A percentile compares a stretch with the other conserved stretches of the same genome.
phyloP scores from a whole-genome alignment of 2,888 invertebrate genomes.

The Isotomurus palustris region DNA sequence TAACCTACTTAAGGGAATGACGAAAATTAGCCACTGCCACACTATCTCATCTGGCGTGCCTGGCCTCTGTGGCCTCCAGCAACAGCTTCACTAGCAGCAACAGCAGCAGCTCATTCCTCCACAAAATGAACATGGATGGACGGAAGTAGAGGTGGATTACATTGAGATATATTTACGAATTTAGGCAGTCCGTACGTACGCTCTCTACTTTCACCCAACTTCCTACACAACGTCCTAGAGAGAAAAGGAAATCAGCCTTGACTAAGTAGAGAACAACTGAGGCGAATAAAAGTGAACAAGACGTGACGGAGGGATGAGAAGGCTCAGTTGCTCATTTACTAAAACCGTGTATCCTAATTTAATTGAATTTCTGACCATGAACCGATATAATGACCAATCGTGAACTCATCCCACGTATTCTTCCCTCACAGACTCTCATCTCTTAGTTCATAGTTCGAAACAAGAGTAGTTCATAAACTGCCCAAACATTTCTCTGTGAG shows the following conservation, averaged over 20 bases:
- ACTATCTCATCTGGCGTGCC: neutral
- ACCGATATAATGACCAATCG: constrained; percentile 27
- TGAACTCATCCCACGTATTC: constrained; percentile 29
- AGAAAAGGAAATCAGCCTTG: constrained; percentile 8
- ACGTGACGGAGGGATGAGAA: constrained; percentile 8
- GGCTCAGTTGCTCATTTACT: constrained; percentile 37
- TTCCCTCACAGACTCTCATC: neutral
- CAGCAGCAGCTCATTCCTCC: too few relatives aligned
- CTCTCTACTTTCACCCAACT: too few relatives aligned
- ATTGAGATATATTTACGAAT: too few relatives aligned
- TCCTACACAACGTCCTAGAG: too few relatives aligned
- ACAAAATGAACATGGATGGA: too few relatives aligned
- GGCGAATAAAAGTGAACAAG: constrained; percentile 12
- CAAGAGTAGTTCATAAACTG: neutral
- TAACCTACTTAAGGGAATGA: neutral
- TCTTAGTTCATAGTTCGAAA: too few relatives aligned
- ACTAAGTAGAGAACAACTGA: constrained; percentile 9
- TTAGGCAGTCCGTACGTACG: too few relatives aligned
- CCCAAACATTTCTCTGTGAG: too few relatives aligned
- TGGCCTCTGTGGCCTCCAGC: neutral
- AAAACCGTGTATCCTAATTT: constrained; percentile 29
- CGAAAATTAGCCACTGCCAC: too few relatives aligned
- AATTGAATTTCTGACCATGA: constrained; percentile 35
- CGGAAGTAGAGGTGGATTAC: too few relatives aligned
- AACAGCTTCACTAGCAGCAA: too few relatives aligned